A percentile compares a stretch with the other conserved stretches of the same genome.
Evolutionary conservation across 2,797 vertebrate genomes (phyloP).

Genomic region (Botia kubotai): DNA sequence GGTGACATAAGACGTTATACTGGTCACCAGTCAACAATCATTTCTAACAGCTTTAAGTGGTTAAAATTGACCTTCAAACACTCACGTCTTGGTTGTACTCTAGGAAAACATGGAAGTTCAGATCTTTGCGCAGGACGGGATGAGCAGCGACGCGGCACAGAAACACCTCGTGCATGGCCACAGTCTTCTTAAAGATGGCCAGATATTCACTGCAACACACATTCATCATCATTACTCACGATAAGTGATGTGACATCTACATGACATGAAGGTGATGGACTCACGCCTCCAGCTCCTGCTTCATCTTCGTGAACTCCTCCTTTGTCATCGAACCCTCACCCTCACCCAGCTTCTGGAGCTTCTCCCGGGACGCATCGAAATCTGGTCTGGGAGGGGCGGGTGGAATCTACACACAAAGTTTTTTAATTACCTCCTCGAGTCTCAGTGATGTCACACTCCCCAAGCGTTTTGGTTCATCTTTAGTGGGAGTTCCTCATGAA

Average conservation of each 20-base stretch:
- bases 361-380: constrained; percentile 97
- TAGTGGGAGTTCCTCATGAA: constrained; percentile 28
- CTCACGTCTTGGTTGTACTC: constrained; percentile 98
- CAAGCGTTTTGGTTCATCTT: constrained; percentile 1
- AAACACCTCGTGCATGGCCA: constrained; percentile 99
- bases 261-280: constrained; percentile 66
- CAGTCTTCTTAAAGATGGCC: constrained; percentile 99
- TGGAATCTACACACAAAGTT: constrained; percentile 93
- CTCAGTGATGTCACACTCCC: background rate
- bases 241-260: background rate
- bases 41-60: too few relatives aligned
- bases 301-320: constrained; percentile 99
- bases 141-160: constrained; percentile 96
- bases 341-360: constrained; percentile 96
- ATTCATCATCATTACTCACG: constrained; percentile 20
- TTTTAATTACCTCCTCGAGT: background rate
- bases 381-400: constrained; percentile 95
- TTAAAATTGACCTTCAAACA: too few relatives aligned
- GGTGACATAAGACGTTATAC: too few relatives aligned
- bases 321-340: constrained; percentile 99
- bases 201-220: constrained; percentile 88
- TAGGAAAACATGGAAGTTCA: constrained; percentile 98
- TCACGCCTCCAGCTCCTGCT: constrained; percentile 98
- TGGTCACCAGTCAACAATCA: too few relatives aligned
- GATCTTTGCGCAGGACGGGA: constrained; percentile 95